Conservation (phyloP, 2,113 vertebrate species). For the Rostratula benghalensis region DNA sequence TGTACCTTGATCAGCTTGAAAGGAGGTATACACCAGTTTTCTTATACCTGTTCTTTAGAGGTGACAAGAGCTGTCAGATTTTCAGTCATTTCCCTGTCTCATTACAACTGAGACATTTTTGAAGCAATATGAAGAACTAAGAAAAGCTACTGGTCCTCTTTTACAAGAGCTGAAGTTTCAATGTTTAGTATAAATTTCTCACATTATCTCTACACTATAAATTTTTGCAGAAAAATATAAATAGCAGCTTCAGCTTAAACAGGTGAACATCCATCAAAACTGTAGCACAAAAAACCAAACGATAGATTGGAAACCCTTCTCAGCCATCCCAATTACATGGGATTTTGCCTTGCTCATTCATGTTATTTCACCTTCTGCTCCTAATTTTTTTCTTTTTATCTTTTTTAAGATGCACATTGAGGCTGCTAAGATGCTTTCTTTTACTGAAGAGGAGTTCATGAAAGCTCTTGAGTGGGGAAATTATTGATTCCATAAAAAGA, state of each 20-base stretch:
- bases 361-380: not conserved
- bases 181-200: not conserved
- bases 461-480: constrained; percentile 92
- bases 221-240: not conserved
- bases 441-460: constrained; percentile 96
- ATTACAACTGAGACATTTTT: not conserved
- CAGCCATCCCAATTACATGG: not conserved
- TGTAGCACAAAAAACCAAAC: rapidly evolving
- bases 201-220: not conserved
- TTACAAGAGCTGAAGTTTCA: not conserved
- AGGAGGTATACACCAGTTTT: rapidly evolving
- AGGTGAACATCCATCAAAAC: not conserved
- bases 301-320: not conserved
- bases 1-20: not conserved
- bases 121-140: not conserved
- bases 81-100: not conserved
- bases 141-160: not conserved
- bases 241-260: not conserved
- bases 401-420: constrained; percentile 91
- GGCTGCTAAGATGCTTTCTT: constrained; percentile 93
- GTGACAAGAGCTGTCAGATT: not conserved
- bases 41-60: not conserved
- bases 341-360: not conserved
- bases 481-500: constrained; percentile 42
- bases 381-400: not conserved